Evolutionary conservation across 2,113 vertebrate species (phyloP), one percentile per base, ranked within the genome.

Genomic region (Podiceps cristatus): DNA sequence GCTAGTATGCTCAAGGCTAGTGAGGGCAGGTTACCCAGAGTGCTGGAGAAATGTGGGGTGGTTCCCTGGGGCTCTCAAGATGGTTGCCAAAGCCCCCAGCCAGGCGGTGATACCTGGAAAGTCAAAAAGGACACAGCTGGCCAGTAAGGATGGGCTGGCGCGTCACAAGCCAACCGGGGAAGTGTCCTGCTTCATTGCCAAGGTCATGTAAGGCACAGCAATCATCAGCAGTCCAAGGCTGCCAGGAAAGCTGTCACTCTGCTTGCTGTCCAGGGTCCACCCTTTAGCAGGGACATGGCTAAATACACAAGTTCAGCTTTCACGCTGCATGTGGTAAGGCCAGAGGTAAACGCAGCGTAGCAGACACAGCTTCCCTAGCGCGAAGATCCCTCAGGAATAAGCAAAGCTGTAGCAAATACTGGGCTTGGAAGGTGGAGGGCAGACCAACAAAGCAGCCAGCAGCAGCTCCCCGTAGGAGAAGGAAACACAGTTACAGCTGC

Each of bases 101-200:
- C 52, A 73, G 59, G 14, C 35, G 15, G 15, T 62, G 20, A 42
- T 7, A 59, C 18, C 53, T 72, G 33, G n/a, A 60, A 62, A 72
- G 47, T 35, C 40, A 55, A 44, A 77, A 47, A 78, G 33, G 53
- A 37, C 29, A 35, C 18, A 67, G 63, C 1, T 23, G 55, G 69
- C 4, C 63, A 53, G 22, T 7, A 42, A 68, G 60, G 40, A 73
- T 2, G 1, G n/a, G 29, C 49, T 18, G 18, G 53, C 40, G 52
- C 11, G 12, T 53, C 1, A 0, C n/a, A 55, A 55, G 29, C 29
- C 71, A 55, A 17, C 17, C 0, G 1, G 40, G 25, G 18, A 78
- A 60, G 40, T 0, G 8, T 20, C 52, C 59, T 49, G 25, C 22
- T 64, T 40, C 50, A 50, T 82, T 3, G 2, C 47, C 27, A 19